Evolutionary conservation across 1,140 invertebrate genomes (phyloP), one percentile per base, ranked within the genome.

Genomic region (Drosophila subpulchrella): DNA sequence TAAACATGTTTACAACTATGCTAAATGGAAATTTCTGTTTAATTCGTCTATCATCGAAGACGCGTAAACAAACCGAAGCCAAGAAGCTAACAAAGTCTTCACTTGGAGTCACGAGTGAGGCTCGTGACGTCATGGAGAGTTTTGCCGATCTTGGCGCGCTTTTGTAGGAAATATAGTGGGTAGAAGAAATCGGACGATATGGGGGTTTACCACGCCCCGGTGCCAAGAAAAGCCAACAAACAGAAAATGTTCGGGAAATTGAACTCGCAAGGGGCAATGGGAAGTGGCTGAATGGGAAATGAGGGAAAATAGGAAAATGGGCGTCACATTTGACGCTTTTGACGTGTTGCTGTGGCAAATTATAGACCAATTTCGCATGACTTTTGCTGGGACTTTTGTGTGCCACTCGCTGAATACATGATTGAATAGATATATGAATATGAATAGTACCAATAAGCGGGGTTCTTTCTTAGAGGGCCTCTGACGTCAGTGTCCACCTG

Each of bases 401-500:
- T 34, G 48, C 47, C 75, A 76, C 44, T 77, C 61, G 50, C 30
- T 48, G 56, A 27, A 34, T 60, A 75, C 61, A 76, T 67, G 56
- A 58, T 66, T 76, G 50, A 74, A 30, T 41, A 20, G 57, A 63
- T 34, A 41, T 27, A 24, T 50, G 27, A 62, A 66, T 66, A 53
- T 68, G 65, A 65, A 68, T 67, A 50, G 32, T 62, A 36, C 11
- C 13, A 41, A 32, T 42, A 61, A 46, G 56, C 32, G 13, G 30
- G 27, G 55, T n/a, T 62, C 12, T 63, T 60, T 75, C 7, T 41
- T 47, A 13, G 17, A 36, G 15, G 42, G 59, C 27, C 53, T 62
- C 79, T 86, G 83, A 86, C 83, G 83, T 86, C 83, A 86, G 62
- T 41, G 15, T 76, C 44, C 75, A 88, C 79, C 83, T 86, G 79